phyloP scores from a whole-genome alignment of 2,888 invertebrate genomes.

The Pheosia gnoma region DNA sequence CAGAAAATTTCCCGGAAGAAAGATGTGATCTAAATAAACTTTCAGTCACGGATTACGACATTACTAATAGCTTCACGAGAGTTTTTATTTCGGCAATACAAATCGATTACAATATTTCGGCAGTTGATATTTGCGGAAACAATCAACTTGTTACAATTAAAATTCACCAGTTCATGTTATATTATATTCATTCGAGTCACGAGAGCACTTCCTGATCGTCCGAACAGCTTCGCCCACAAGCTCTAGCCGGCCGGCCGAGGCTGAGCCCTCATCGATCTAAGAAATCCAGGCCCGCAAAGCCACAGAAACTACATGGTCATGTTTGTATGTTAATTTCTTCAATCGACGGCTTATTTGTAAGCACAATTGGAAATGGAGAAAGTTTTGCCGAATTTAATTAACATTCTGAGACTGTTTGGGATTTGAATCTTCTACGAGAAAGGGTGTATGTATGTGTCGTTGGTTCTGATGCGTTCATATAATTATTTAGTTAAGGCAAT shows the following conservation, averaged over 20 bases:
- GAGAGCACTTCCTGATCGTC: slow-evolving; percentile 40
- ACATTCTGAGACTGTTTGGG: slow-evolving; percentile 20
- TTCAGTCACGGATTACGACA: not conserved
- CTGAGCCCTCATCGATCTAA: slow-evolving; percentile 61
- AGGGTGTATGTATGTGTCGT: slow-evolving; percentile 5
- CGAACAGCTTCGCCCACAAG: slow-evolving; percentile 52
- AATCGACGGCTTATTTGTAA: not conserved
- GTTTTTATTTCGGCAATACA: not conserved
- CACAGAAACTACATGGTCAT: not conserved
- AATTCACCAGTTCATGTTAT: slow-evolving; percentile 17
- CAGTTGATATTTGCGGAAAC: slow-evolving; percentile 13
- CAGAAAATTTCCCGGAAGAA: not conserved
- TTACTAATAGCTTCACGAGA: not conserved
- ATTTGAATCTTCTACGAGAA: slow-evolving; percentile 30
- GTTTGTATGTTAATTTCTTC: not conserved
- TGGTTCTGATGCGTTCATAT: too few relatives aligned
- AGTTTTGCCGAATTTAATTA: slow-evolving; percentile 13
- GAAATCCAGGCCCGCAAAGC: slow-evolving; percentile 31
- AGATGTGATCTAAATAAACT: not conserved
- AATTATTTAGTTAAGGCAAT: too few relatives aligned
- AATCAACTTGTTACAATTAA: slow-evolving; percentile 13
- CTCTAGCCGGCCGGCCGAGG: slow-evolving; percentile 51
- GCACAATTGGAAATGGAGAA: slow-evolving; percentile 10
- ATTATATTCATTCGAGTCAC: slow-evolving; percentile 27
- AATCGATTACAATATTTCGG: slow-evolving; percentile 4